These are phyloP conservation scores for Laupala kohalensis DNA, from an alignment of 1,140 invertebrate genomes.

Conservation along the genomic window DNA sequence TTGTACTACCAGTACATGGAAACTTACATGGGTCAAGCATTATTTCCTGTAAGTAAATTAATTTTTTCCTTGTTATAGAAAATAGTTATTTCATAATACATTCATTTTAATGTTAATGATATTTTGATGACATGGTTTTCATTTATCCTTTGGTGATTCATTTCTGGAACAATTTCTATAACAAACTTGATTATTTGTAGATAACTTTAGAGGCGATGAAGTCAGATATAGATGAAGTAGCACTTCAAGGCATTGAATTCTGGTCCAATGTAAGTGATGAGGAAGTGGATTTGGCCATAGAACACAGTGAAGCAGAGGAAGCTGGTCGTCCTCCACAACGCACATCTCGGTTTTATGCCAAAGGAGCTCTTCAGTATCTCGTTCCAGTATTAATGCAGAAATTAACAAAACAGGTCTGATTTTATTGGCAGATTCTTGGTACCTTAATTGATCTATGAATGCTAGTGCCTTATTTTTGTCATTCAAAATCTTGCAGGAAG, in stretches of 20 bases:
- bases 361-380: conserved; percentile 89
- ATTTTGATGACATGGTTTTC: no score
- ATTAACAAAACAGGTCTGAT: conserved; percentile 72
- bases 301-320: conserved; percentile 86
- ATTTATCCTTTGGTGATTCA: no score
- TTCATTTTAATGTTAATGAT: not conserved
- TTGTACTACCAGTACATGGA: conserved; percentile 99
- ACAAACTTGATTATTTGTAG: conserved; percentile 25
- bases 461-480: not conserved
- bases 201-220: conserved; percentile 99
- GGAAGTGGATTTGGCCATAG: conserved; percentile 92
- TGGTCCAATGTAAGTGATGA: conserved; percentile 99
- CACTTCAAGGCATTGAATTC: conserved; percentile 98
- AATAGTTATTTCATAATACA: not conserved
- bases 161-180: not conserved
- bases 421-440: not conserved
- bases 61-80: not conserved
- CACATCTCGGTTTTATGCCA: conserved; percentile 85
- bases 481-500: conserved; percentile 34
- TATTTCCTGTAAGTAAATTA: conserved; percentile 72
- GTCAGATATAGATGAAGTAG: conserved; percentile 87
- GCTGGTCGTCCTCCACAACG: conserved; percentile 78
- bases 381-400: conserved; percentile 89
- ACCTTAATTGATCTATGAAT: not conserved
- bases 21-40: conserved; percentile 91